phyloP scores from a whole-genome alignment of 2,113 vertebrate genomes.

The Brachionichthys hirsutus region DNA sequence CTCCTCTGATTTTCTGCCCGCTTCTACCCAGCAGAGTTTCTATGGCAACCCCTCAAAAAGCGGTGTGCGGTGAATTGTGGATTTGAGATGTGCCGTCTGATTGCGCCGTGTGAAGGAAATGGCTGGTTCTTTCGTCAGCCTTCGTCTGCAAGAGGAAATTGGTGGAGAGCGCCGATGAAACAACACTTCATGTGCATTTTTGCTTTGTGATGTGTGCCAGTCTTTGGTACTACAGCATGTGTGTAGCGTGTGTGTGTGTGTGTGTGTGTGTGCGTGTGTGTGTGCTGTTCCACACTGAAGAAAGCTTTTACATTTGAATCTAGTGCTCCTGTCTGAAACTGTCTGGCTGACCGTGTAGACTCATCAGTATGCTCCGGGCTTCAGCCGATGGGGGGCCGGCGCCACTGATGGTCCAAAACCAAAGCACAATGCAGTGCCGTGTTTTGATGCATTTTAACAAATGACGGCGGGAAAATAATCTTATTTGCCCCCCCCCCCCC shows the following conservation, averaged over 20 bases:
- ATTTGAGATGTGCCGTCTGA: constrained; percentile 78
- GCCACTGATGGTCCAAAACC: constrained; percentile 45
- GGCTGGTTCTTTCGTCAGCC: constrained; percentile 73
- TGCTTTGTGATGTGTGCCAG: constrained; percentile 62
- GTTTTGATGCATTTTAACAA: constrained; percentile 20
- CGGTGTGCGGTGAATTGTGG: constrained; percentile 77
- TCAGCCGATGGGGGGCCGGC: too few relatives aligned
- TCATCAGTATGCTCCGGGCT: constrained; percentile 56
- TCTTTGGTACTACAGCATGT: too few relatives aligned
- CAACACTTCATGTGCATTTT: constrained; percentile 73
- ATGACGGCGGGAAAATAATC: constrained; percentile 20
- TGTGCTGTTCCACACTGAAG: neutral
- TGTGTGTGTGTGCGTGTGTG: neutral
- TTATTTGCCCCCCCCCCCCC: constrained; percentile 14
- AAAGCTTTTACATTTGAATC: constrained; percentile 61
- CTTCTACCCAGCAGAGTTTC: constrained; percentile 79
- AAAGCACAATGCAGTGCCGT: neutral
- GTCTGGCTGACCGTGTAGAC: constrained; percentile 57
- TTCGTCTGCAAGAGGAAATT: constrained; percentile 73
- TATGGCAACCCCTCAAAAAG: constrained; percentile 83
- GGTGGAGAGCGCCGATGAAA: constrained; percentile 69
- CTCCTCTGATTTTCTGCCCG: constrained; percentile 76
- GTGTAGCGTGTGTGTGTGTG: constrained; percentile 21
- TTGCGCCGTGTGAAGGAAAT: constrained; percentile 74
- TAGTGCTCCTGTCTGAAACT: constrained; percentile 48